Conservation (phyloP, 2,888 invertebrate species). For the Furcula furcula region DNA sequence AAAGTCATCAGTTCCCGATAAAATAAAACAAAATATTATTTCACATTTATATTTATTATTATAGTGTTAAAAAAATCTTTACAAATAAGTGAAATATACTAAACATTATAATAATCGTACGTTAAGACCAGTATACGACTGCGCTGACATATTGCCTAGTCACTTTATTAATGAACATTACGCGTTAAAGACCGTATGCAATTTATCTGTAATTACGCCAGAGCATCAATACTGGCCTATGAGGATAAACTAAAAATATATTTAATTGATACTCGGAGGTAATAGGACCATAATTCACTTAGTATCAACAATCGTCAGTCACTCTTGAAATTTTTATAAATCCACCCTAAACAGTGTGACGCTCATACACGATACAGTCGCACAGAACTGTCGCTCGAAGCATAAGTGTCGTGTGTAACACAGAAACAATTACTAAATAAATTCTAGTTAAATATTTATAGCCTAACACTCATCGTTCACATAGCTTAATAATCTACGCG, state of each 20-base stretch:
- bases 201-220: slow-evolving; percentile 26
- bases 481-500: slow-evolving; percentile 56
- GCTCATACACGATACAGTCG: slow-evolving; percentile 40
- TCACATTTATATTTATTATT: slow-evolving; percentile 81
- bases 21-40: slow-evolving; percentile 64
- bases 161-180: slow-evolving; percentile 33
- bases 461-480: slow-evolving; percentile 64
- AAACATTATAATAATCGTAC: slow-evolving; percentile 72
- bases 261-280: slow-evolving; percentile 82
- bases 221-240: slow-evolving; percentile 51
- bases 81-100: slow-evolving; percentile 80
- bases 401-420: slow-evolving; percentile 56
- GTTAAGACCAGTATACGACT: slow-evolving; percentile 47
- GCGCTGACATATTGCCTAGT: slow-evolving; percentile 45
- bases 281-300: slow-evolving; percentile 74
- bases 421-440: slow-evolving; percentile 69
- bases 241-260: slow-evolving; percentile 65
- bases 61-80: slow-evolving; percentile 80
- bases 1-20: too few species aligned
- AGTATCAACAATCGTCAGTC: slow-evolving; percentile 77
- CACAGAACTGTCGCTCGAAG: slow-evolving; percentile 46
- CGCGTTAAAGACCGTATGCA: slow-evolving; percentile 14
- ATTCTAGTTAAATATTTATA: slow-evolving; percentile 60
- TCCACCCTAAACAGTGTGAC: slow-evolving; percentile 45
- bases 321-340: slow-evolving; percentile 53